phyloP scores from a whole-genome alignment of 2,888 invertebrate genomes.

The Cyrtodaria siliqua region DNA sequence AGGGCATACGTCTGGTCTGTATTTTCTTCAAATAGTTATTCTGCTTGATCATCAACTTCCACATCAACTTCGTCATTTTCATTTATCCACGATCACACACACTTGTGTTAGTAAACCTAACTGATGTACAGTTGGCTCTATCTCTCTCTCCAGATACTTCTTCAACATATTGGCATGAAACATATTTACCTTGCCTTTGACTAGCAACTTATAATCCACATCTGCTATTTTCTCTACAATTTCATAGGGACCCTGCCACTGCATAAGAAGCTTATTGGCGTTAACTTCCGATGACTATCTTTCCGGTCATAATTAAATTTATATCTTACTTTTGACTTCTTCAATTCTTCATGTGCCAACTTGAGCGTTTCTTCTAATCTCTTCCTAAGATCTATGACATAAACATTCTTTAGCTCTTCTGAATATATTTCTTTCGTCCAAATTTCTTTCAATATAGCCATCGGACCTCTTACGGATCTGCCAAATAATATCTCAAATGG shows the following conservation, averaged over 20 bases:
- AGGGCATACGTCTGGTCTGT: neutral
- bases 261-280: constrained; percentile 63
- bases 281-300: constrained; percentile 30
- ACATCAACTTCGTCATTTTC: neutral
- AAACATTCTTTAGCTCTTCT: constrained; percentile 9
- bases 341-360: constrained; percentile 42
- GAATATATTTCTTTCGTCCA: neutral
- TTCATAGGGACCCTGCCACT: constrained; percentile 55
- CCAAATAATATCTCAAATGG: constrained; percentile 44
- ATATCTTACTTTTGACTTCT: constrained; percentile 20
- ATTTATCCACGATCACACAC: too few relatives aligned
- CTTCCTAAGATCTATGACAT: constrained; percentile 21
- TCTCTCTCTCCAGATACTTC: constrained; percentile 22
- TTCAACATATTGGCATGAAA: constrained; percentile 56
- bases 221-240: constrained; percentile 29
- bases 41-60: neutral
- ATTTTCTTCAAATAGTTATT: neutral
- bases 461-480: constrained; percentile 9
- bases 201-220: constrained; percentile 42
- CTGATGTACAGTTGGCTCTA: neutral
- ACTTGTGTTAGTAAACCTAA: too few relatives aligned
- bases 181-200: constrained; percentile 29
- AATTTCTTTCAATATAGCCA: constrained; percentile 11
- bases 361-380: constrained; percentile 51
- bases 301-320: constrained; percentile 54